Evolutionary conservation across 2,888 invertebrate genomes (phyloP).

Genomic region (Physocephala rufipes): DNA sequence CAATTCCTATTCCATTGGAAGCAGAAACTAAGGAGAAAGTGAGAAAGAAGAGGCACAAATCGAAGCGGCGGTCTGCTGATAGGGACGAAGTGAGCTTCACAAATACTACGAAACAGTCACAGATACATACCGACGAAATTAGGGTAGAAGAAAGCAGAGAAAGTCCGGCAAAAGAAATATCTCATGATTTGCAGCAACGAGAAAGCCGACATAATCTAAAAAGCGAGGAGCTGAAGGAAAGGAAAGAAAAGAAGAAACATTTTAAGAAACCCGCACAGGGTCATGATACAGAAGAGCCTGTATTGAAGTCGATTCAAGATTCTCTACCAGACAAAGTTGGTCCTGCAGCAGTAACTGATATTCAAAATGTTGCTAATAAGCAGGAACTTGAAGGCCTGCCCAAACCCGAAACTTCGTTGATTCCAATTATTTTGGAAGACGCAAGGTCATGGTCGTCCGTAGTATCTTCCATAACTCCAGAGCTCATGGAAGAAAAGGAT

Average conservation of each 20-base stretch:
- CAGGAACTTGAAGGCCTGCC: not conserved
- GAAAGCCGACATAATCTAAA: not conserved
- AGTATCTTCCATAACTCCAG: not conserved
- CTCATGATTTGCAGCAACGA: not conserved
- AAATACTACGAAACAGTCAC: slow-evolving; percentile 22
- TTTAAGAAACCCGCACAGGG: not conserved
- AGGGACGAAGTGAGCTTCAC: slow-evolving; percentile 21
- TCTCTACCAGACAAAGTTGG: not conserved
- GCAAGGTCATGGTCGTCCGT: slow-evolving; percentile 5
- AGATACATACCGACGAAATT: not conserved
- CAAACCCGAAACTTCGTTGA: not conserved
- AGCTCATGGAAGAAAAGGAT: not conserved
- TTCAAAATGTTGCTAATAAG: not conserved
- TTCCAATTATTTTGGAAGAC: not conserved
- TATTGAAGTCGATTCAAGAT: not conserved
- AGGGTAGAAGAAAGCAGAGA: not conserved
- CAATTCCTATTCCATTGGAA: slow-evolving; percentile 47
- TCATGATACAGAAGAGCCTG: not conserved
- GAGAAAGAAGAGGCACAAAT: slow-evolving; percentile 53
- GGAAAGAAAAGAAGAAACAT: not conserved
- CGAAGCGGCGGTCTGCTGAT: slow-evolving; percentile 47
- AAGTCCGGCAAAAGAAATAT: not conserved
- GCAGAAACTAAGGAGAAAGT: slow-evolving; percentile 47
- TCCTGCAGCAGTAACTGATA: not conserved
- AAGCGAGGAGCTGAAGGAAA: not conserved